phyloP scores from a whole-genome alignment of 2,888 invertebrate species.

The Heliconius hortense region DNA sequence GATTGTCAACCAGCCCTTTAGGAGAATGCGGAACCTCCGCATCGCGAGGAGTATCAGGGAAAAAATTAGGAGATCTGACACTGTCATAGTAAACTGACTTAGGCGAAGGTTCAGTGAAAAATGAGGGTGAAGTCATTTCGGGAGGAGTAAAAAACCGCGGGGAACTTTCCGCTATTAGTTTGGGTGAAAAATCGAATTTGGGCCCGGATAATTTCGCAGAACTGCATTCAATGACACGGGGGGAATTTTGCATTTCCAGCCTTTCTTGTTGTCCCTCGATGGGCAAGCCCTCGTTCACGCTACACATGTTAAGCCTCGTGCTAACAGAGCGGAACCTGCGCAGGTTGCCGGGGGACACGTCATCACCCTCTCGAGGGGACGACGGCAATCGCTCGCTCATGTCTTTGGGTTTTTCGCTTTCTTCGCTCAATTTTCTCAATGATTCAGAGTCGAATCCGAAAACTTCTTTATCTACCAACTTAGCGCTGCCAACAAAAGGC shows the following conservation, averaged over 20 bases:
- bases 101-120: conserved; percentile 73
- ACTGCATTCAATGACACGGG: conserved; percentile 67
- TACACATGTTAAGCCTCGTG: conserved; percentile 70
- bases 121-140: conserved; percentile 71
- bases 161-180: conserved; percentile 66
- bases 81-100: conserved; percentile 75
- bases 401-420: conserved; percentile 49
- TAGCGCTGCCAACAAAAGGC: conserved; percentile 64
- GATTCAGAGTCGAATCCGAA: conserved; percentile 69
- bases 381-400: conserved; percentile 47
- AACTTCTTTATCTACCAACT: conserved; percentile 58
- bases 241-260: conserved; percentile 73
- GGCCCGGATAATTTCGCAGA: conserved; percentile 69
- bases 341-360: conserved; percentile 64
- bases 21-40: conserved; percentile 70
- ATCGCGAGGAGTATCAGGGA: conserved; percentile 70
- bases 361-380: conserved; percentile 55
- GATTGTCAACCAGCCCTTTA: conserved; percentile 61
- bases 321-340: conserved; percentile 71
- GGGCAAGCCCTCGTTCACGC: conserved; percentile 59
- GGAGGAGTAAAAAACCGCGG: conserved; percentile 76
- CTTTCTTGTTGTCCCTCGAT: conserved; percentile 63
- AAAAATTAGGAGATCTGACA: conserved; percentile 73
- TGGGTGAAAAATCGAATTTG: conserved; percentile 76
- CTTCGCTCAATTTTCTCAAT: conserved; percentile 55